Evolutionary conservation across 2,113 vertebrate species (phyloP), one percentile per base, ranked within the genome.

Genomic region (Pampusana beccarii): DNA sequence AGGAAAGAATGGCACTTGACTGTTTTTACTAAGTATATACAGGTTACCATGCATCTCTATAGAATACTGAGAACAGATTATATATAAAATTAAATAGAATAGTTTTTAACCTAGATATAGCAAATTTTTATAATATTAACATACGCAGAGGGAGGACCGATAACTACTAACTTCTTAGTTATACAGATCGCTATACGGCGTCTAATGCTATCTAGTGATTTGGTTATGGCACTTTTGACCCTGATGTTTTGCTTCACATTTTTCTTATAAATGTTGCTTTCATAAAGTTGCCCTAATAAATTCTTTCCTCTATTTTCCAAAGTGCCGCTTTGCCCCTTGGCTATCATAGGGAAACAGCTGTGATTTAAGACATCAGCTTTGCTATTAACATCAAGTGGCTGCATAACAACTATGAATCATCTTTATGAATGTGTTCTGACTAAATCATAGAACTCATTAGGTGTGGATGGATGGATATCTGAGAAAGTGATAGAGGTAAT

Each of bases 361-460:
- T 96, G 94, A 97, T 97, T 98, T 96, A 97, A 97, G 93, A 94
- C 96, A 95, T 95, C 84, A 94, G 69, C 79, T 94, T 97, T 70
- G 93, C 77, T 90, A 96, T 95, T 96, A 97, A 90, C 93, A 95
- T 96, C 95, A 88, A 96, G 53, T 93, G 92, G 69, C 83, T 97
- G 86, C 91, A 94, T 94, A 97, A 93, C 93, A 96, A 70, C 87
- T 88, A 73, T 96, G 94, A 97, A 96, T 98, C 92, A 95, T 96
- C 95, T 97, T 97, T 92, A 94, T 86, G 95, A 96, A 97, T 97
- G 83, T 95, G 77, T 92, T 95, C 90, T 95, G 90, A 93, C 87
- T 95, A 80, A 95, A 91, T 94, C 85, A 73, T 40, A 86, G 96
- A 86, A 88, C 95, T 96, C 93, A 95, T 95, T 96, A 88, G 86